Percentiles rank a stretch among this genome's conserved stretches.
Conservation (phyloP, 2,888 invertebrate species). For the Trichogramma evanescens region DNA sequence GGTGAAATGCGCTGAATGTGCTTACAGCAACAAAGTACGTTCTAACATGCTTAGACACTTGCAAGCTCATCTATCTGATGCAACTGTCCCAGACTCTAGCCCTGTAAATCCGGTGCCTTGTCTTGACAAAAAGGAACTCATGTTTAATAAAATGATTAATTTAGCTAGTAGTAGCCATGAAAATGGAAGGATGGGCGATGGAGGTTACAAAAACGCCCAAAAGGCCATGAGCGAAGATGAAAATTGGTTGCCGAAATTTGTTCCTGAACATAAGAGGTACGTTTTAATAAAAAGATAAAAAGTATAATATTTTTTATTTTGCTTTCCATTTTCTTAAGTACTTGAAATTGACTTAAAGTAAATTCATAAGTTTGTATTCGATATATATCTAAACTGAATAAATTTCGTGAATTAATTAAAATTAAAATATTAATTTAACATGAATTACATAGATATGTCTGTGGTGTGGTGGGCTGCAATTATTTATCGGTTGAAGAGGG, state of each 20-base stretch:
- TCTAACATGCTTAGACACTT: constrained; percentile 68
- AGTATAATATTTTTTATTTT: background rate
- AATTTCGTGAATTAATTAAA: background rate
- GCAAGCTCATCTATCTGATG: constrained; percentile 57
- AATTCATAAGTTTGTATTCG: no score
- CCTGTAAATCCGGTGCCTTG: constrained; percentile 79
- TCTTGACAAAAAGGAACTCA: constrained; percentile 67
- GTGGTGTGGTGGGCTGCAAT: constrained; percentile 63
- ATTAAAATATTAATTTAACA: background rate
- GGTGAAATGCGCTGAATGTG: constrained; percentile 61
- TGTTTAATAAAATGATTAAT: constrained; percentile 82
- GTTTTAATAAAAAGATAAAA: background rate
- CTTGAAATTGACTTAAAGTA: background rate
- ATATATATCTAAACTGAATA: background rate
- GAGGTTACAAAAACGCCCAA: background rate
- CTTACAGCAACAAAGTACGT: constrained; percentile 63
- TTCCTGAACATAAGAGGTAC: constrained; percentile 43
- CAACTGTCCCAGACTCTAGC: constrained; percentile 58
- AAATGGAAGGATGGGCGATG: constrained; percentile 45
- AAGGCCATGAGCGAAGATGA: constrained; percentile 32
- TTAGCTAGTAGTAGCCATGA: constrained; percentile 65
- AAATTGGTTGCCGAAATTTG: constrained; percentile 39
- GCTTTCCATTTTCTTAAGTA: background rate
- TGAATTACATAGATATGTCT: constrained; percentile 54
- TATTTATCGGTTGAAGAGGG: constrained; percentile 66